Evolutionary conservation across 2,113 vertebrate genomes (phyloP).

Genomic region (Axis porcinus): DNA sequence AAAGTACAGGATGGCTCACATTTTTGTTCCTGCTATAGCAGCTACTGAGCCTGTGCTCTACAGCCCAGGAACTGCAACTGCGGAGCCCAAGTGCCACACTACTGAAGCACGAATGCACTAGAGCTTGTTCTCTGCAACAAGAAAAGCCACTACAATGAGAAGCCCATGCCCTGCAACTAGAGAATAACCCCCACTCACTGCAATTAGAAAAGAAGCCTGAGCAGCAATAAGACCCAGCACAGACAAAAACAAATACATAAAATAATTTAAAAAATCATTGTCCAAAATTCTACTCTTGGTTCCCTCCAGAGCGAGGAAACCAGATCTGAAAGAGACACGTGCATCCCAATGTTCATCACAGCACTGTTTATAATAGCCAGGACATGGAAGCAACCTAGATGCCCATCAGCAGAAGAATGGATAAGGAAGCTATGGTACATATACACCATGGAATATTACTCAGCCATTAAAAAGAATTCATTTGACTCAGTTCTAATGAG

Average conservation of each 20-base stretch:
- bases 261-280: not conserved
- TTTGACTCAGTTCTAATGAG: too few relatives aligned
- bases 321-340: too few relatives aligned
- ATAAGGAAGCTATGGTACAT: too few relatives aligned
- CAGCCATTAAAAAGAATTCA: too few relatives aligned
- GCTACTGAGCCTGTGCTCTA: not conserved
- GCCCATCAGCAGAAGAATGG: too few relatives aligned
- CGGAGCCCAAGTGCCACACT: not conserved
- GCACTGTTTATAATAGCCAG: too few relatives aligned
- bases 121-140: not conserved
- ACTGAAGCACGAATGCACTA: not conserved
- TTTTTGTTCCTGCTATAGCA: not conserved
- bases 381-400: too few relatives aligned
- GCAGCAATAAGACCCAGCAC: not conserved
- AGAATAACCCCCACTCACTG: not conserved
- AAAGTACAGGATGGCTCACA: not conserved
- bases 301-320: too few relatives aligned
- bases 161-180: accelerated
- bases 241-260: not conserved
- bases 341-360: too few relatives aligned
- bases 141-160: not conserved
- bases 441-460: too few relatives aligned
- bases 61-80: not conserved
- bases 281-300: too few relatives aligned
- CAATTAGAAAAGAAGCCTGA: not conserved